Evolutionary conservation across 2,113 vertebrate species (phyloP).

Genomic region (Callospermophilus lateralis): DNA sequence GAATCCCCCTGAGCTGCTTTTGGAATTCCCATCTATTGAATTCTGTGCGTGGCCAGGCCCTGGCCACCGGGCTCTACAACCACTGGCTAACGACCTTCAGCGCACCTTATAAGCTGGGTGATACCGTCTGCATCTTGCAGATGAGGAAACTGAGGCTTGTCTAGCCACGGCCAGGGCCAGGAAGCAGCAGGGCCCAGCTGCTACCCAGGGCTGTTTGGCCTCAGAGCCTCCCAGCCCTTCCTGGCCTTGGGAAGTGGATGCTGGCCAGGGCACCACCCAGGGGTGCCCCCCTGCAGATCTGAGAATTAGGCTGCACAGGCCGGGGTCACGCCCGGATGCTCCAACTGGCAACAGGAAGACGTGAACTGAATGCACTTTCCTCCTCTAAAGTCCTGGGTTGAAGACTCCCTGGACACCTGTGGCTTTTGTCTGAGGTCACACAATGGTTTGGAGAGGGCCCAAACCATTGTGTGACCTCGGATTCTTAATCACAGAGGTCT

Average conservation of each 20-base stretch:
- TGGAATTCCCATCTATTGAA: not conserved
- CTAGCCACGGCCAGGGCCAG: not conserved
- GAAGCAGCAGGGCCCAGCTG: not conserved
- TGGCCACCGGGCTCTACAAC: not conserved
- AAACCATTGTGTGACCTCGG: too few species aligned
- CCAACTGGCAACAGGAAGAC: not conserved
- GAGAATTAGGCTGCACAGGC: not conserved
- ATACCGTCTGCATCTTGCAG: not conserved
- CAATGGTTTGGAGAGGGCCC: not conserved
- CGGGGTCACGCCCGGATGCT: not conserved
- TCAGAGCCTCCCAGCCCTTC: not conserved
- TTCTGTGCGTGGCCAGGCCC: not conserved
- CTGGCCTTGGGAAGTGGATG: not conserved
- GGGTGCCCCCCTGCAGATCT: fast-evolving
- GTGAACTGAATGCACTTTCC: not conserved
- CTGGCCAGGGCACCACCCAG: not conserved
- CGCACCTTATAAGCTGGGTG: not conserved
- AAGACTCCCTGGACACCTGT: constrained; percentile 56
- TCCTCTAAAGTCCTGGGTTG: constrained; percentile 24
- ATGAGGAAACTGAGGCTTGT: not conserved
- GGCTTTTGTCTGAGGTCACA: constrained; percentile 51
- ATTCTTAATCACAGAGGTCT: not conserved
- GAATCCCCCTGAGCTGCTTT: not conserved
- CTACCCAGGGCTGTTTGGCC: not conserved
- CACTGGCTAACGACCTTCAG: not conserved